Evolutionary conservation across 1,140 invertebrate genomes (phyloP).

Genomic region (Musca vetustissima): DNA sequence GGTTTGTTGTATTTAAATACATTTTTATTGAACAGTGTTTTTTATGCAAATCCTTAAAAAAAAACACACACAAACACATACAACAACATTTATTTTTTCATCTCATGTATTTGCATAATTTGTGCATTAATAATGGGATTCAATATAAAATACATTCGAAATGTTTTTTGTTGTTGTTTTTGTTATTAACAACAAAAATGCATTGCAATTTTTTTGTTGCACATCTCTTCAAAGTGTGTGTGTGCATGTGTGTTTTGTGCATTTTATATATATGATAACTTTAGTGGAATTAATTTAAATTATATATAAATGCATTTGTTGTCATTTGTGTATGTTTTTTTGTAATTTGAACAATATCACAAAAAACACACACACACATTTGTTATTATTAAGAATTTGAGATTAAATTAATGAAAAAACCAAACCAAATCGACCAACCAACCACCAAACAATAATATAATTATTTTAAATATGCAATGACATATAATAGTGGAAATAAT

Average conservation of each 20-base stretch:
- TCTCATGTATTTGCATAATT: constrained; percentile 23
- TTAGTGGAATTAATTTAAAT: constrained; percentile 23
- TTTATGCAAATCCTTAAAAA: too few relatives aligned
- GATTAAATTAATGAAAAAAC: constrained; percentile 23
- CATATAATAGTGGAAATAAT: constrained; percentile 18
- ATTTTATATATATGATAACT: constrained; percentile 13
- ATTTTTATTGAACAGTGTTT: too few relatives aligned
- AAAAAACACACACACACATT: constrained; percentile 1
- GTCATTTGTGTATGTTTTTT: too few relatives aligned
- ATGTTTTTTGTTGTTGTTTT: too few relatives aligned
- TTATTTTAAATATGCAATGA: constrained; percentile 24
- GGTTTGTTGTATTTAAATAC: too few relatives aligned
- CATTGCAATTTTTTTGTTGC: too few relatives aligned
- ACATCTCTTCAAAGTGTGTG: background rate
- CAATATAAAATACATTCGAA: constrained; percentile 8
- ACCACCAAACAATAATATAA: constrained; percentile 20
- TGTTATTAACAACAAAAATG: too few relatives aligned
- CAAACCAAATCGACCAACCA: too few relatives aligned
- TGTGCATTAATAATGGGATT: constrained; percentile 22
- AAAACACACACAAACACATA: too few relatives aligned
- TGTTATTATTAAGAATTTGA: constrained; percentile 21
- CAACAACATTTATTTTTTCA: too few relatives aligned
- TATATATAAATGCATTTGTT: too few relatives aligned
- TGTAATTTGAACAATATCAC: too few relatives aligned
- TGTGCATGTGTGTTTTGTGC: background rate